Base-by-base conservation (phyloP, 2,797 vertebrate genomes). In the Aeoliscus strigatus region DNA sequence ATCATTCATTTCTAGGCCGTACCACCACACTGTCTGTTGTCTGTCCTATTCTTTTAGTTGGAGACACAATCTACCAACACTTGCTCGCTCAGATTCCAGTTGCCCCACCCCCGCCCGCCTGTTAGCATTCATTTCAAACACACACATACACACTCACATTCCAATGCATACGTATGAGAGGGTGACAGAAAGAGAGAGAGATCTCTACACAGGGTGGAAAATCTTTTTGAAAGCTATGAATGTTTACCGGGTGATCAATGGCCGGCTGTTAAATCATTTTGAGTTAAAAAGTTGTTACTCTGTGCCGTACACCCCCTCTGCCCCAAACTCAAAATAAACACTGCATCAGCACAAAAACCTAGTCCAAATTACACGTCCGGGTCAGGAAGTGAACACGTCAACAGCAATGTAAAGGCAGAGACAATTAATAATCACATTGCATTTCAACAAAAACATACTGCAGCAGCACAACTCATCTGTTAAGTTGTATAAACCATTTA, bases 231-330 rank as follows among this genome's bases (percentile, higher is more conserved):
- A 80, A 48, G 64, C 63, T 57, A 72, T 80, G 65, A 82, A 82
- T 84, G 73, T 76, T 85, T 74, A 80, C 70, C 70, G 57, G 61
- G 47, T 49, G 67, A 79, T 79, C 65, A 84, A 69, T 79, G 65
- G 42, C 14, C 31, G 39, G 41, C 49, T 59, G 70, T 70, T 80
- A 63, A 66, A 77, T 76, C 48, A 80, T 72, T 77, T 49, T 54
- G 47, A 73, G 60, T 57, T 67, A 29, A 33, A 70, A 51, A 39
- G 55, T 58, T 17, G 21, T 50, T 42, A 48, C 38, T 28, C 15
- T 60, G 24, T 27, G 57, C 12, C 14, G 4, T 27, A 32, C 15
- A 23, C 36, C 28, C 47, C 41, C 21, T 44, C 42, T 4, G 14
- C 15, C 16, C 23, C 29, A 34, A 36, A 46, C 47, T 34, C 33